phyloP scores from a whole-genome alignment of 2,888 invertebrate species.

The Sminthurinus aureus region DNA sequence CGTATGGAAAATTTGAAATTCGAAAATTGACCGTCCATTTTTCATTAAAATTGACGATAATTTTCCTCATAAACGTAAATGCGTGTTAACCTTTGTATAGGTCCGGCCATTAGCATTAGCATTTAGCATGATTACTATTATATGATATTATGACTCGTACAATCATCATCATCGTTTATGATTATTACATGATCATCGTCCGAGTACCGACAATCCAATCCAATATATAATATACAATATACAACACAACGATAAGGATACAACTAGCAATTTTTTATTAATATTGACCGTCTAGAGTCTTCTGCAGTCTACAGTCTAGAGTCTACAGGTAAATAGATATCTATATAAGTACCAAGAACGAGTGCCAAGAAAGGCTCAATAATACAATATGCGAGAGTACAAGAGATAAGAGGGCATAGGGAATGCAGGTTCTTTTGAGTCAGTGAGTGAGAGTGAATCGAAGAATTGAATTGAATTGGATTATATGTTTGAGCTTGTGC shows the following conservation, averaged over 20 bases:
- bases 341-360: too few relatives aligned
- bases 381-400: too few relatives aligned
- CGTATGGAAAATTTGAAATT: neutral
- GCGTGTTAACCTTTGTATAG: neutral
- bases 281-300: neutral
- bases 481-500: neutral
- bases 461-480: conserved; percentile 3
- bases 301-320: neutral
- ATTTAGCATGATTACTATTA: too few relatives aligned
- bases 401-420: neutral
- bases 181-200: too few relatives aligned
- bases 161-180: too few relatives aligned
- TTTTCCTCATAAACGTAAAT: too few relatives aligned
- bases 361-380: too few relatives aligned
- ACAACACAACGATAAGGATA: neutral
- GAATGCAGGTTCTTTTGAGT: neutral
- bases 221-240: too few relatives aligned
- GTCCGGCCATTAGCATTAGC: neutral
- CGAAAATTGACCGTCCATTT: too few relatives aligned
- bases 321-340: neutral
- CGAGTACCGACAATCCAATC: too few relatives aligned
- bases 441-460: neutral
- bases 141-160: too few relatives aligned
- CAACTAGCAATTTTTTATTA: neutral
- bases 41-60: too few relatives aligned